Evolutionary conservation across 2,113 vertebrate species (phyloP).

Genomic region (Nesogale talazaci): DNA sequence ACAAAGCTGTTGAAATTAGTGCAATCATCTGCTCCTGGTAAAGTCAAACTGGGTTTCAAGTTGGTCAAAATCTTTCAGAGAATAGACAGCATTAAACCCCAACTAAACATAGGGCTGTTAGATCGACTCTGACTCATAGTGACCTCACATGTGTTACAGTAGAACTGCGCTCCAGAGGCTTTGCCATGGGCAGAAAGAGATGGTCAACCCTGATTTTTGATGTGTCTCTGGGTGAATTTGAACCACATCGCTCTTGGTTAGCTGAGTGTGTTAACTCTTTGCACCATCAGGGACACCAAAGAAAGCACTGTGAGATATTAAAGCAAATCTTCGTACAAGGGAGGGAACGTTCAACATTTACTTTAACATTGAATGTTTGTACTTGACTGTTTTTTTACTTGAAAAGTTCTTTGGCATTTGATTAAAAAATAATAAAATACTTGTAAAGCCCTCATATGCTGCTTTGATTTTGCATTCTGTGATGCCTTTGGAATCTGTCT

Average conservation of each 20-base stretch:
- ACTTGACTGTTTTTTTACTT: slow-evolving; percentile 16
- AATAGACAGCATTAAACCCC: neutral
- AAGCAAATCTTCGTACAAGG: neutral
- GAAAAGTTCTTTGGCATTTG: slow-evolving; percentile 26
- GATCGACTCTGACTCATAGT: neutral
- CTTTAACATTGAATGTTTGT: neutral
- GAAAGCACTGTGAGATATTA: neutral
- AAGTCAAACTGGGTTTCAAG: neutral
- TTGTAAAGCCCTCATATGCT: neutral
- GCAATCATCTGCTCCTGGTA: neutral
- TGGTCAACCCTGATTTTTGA: neutral
- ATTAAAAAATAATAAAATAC: neutral
- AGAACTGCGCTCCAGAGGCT: neutral
- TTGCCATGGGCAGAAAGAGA: neutral
- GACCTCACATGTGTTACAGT: neutral
- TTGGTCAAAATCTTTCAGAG: neutral
- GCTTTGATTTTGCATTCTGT: neutral
- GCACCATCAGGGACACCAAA: neutral
- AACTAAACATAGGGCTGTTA: neutral
- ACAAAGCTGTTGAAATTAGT: slow-evolving; percentile 35
- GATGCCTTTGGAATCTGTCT: neutral
- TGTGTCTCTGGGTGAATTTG: neutral
- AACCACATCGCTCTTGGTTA: neutral
- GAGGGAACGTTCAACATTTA: neutral
- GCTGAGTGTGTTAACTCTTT: neutral